phyloP scores from a whole-genome alignment of 2,888 invertebrate species.

The Mesochorus sp. region DNA sequence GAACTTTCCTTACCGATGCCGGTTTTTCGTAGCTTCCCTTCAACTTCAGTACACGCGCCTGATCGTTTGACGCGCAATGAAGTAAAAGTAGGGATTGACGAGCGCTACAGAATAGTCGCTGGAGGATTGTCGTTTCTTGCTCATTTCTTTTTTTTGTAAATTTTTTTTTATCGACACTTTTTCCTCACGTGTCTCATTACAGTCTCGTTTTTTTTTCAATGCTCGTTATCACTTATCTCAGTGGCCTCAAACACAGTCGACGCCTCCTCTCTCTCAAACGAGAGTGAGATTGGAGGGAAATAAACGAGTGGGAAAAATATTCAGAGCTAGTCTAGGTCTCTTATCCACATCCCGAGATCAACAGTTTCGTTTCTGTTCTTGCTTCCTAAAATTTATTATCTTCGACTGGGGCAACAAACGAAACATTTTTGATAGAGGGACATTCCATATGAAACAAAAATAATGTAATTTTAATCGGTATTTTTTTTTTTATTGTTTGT shows the following conservation, averaged over 20 bases:
- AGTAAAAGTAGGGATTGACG: too few species aligned
- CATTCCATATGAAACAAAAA: constrained; percentile 9
- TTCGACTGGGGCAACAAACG: background rate
- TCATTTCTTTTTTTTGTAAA: background rate
- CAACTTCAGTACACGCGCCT: too few species aligned
- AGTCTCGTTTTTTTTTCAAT: background rate
- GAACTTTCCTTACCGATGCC: too few species aligned
- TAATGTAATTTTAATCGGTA: background rate
- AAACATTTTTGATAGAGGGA: background rate
- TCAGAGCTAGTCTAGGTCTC: constrained; percentile 11
- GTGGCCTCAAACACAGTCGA: constrained; percentile 29
- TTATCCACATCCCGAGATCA: constrained; percentile 27
- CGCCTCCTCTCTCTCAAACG: background rate
- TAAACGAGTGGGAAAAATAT: background rate
- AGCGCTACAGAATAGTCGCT: too few species aligned
- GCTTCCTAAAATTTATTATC: constrained; percentile 24
- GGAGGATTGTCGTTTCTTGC: too few species aligned
- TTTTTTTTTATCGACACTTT: background rate
- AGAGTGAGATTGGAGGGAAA: background rate
- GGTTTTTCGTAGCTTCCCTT: too few species aligned
- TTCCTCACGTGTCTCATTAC: background rate
- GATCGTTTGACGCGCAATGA: too few species aligned
- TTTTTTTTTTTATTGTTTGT: background rate
- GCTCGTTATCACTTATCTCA: constrained; percentile 40
- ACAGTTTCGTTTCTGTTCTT: background rate